These are phyloP conservation scores for Ia io DNA, from an alignment of 2,113 vertebrate genomes.

Conservation along the genomic window DNA sequence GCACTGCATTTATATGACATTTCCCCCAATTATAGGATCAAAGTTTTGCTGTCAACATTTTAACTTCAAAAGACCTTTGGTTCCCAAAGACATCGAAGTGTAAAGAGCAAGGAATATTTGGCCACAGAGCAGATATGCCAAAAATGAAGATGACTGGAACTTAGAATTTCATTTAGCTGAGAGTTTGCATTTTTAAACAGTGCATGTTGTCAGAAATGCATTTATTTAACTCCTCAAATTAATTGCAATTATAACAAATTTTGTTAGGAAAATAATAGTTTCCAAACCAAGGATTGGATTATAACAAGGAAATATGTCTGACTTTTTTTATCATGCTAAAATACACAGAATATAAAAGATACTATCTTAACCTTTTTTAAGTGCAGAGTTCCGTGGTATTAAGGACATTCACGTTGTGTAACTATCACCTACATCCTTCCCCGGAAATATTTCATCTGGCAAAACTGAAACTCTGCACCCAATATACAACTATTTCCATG, in stretches of 20 bases:
- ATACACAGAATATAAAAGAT: neutral
- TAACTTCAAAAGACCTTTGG: conserved; percentile 44
- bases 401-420: neutral
- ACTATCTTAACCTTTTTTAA: neutral
- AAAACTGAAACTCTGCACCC: neutral
- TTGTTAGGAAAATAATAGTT: neutral
- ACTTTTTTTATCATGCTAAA: neutral
- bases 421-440: neutral
- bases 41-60: conserved; percentile 35
- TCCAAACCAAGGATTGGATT: neutral
- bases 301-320: neutral
- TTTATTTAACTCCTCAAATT: neutral
- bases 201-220: neutral
- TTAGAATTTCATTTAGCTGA: neutral
- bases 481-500: neutral
- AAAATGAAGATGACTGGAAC: conserved; percentile 13
- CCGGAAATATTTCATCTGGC: neutral
- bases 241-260: neutral
- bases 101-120: conserved; percentile 22
- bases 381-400: neutral
- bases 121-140: neutral
- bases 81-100: neutral
- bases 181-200: neutral
- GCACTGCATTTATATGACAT: conserved; percentile 25
- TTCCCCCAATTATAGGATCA: conserved; percentile 32